A percentile compares a stretch with the other conserved stretches of the same genome.
Conservation (phyloP, 2,888 invertebrate species). For the Hartigia nigra region DNA sequence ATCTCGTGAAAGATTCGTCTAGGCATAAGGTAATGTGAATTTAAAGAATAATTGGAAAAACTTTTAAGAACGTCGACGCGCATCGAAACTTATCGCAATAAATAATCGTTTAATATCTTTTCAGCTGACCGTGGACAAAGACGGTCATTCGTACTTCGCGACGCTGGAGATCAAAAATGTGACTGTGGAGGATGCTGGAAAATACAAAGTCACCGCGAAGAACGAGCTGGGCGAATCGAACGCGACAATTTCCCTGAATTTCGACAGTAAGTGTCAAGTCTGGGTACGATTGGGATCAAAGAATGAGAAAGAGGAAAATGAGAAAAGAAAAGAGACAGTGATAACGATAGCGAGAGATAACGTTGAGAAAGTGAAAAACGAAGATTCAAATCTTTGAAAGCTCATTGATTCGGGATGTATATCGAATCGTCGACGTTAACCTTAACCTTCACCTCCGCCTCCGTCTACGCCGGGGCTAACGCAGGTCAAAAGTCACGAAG, state of each 20-base stretch:
- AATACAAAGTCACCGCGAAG: constrained; percentile 96
- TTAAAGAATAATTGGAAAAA: neutral
- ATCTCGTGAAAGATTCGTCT: constrained; percentile 81
- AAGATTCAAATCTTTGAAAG: neutral
- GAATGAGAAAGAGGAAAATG: neutral
- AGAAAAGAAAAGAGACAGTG: neutral
- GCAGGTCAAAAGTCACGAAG: neutral
- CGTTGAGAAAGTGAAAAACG: neutral
- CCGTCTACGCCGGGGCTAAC: neutral
- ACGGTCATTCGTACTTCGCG: constrained; percentile 93
- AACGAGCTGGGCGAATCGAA: constrained; percentile 98
- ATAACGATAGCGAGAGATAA: neutral
- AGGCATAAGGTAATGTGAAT: constrained; percentile 83
- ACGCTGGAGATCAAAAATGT: constrained; percentile 93
- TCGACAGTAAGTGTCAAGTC: constrained; percentile 88
- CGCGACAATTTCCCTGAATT: constrained; percentile 96
- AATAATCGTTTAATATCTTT: constrained; percentile 43
- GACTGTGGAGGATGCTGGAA: constrained; percentile 96
- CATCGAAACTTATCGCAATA: too few species aligned
- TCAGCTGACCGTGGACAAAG: constrained; percentile 89
- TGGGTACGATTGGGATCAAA: neutral
- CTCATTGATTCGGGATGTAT: constrained; percentile 58
- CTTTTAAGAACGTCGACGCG: neutral
- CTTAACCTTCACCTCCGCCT: constrained; percentile 1
- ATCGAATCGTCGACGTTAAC: constrained; percentile 39